phyloP scores from a whole-genome alignment of 2,113 vertebrate genomes.

The Ciconia maguari region DNA sequence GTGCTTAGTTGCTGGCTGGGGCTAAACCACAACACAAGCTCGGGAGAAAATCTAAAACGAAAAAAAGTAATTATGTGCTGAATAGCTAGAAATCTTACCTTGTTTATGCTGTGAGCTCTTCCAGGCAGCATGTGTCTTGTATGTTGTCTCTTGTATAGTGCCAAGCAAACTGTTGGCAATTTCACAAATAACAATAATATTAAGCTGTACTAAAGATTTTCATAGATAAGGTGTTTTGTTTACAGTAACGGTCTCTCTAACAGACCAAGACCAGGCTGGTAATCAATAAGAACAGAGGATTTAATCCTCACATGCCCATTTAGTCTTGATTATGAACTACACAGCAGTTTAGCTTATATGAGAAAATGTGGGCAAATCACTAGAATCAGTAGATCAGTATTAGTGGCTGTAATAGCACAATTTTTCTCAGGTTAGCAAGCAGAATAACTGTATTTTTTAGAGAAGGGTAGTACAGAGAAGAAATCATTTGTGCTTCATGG shows the following conservation, averaged over 20 bases:
- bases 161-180: neutral
- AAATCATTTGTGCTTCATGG: neutral
- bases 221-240: neutral
- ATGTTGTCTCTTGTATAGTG: neutral
- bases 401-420: neutral
- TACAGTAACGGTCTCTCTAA: neutral
- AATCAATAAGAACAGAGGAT: neutral
- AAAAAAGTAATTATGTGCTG: neutral
- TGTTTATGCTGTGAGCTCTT: neutral
- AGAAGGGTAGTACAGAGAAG: neutral
- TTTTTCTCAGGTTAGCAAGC: neutral
- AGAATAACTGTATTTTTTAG: neutral
- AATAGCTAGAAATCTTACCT: neutral
- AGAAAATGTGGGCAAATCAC: neutral
- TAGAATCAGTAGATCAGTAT: neutral
- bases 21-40: neutral
- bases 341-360: neutral
- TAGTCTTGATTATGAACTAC: neutral
- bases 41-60: neutral
- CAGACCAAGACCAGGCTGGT: neutral
- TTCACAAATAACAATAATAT: neutral
- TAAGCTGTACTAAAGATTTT: neutral
- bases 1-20: too few relatives aligned
- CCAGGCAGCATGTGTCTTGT: neutral
- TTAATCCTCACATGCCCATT: neutral